Evolutionary conservation across 2,113 vertebrate species (phyloP), one percentile per base, ranked within the genome.

Genomic region (Tenrec ecaudatus): DNA sequence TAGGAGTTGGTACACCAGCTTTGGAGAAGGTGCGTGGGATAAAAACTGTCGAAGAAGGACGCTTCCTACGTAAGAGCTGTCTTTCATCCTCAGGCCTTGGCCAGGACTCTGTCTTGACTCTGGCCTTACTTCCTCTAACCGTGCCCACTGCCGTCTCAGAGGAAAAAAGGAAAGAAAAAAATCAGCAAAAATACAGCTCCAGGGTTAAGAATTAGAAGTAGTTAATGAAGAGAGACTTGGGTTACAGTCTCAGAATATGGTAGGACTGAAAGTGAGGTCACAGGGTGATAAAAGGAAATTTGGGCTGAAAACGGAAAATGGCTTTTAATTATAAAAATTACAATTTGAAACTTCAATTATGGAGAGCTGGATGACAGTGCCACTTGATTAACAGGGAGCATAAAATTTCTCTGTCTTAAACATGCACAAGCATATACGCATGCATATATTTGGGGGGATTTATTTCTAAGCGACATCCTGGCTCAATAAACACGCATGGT

Each of bases 281-380:
- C 14, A 27, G 17, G 86, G 73, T 90, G 86, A 22, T 66, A n/a
- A 47, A 3, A 40, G 47, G 25, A 62, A 62, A 77, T 4, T 12
- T 38, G 62, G 47, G 36, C 77, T 87, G 62, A 33, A 84, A 77
- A 73, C 14, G 69, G 25, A n/a, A 87, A 96, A 66, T 9, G 20
- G 12, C n/a, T 69, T 19, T 31, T 25, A 76, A 79, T 76, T 36
- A 43, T 66, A 81, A 77, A 92, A 93, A 38, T 77, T 69, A 38
- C 3, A 76, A n/a, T 82, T 47, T 29, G 36, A 85, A 87, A 27
- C 17, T 11, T 85, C 60, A 29, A 1, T 80, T 36, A 71, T 29
- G 36, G 75, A 12, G 93, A 88, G 69, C 31, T 23, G 20, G 81
- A 11, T 43, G 69, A 40, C 53, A 11, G 4, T 19, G 38, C 71